phyloP scores from a whole-genome alignment of 64 coral and sea anemone species.

The Stylophora pistillata region DNA sequence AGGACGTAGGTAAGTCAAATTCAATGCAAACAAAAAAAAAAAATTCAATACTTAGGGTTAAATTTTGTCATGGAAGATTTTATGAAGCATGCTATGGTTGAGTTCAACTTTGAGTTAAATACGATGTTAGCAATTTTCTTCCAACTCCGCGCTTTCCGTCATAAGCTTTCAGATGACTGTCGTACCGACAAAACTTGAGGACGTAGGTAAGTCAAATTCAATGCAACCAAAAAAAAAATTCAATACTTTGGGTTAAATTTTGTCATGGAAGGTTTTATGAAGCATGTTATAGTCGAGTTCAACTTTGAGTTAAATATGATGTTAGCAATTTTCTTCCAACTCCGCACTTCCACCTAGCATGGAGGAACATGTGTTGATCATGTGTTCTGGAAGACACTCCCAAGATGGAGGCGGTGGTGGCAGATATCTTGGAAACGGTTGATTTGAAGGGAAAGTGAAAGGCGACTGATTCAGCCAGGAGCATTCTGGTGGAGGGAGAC shows the following conservation, averaged over 20 bases:
- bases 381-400: conserved; percentile 5
- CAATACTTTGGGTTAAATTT: neutral
- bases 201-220: neutral
- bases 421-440: neutral
- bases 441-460: neutral
- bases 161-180: neutral
- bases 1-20: neutral
- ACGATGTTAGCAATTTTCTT: too few species aligned
- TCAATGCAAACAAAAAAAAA: neutral
- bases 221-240: neutral
- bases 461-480: neutral
- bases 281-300: too few species aligned
- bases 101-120: neutral
- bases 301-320: neutral
- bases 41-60: neutral
- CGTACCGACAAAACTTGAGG: neutral
- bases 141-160: too few species aligned
- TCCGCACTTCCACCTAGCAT: neutral
- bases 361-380: neutral
- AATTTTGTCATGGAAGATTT: neutral
- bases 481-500: neutral
- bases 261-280: neutral
- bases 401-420: neutral
- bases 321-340: neutral
- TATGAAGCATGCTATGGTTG: too few species aligned